Conservation (phyloP, 2,797 vertebrate species). For the Diplodus sargus region DNA sequence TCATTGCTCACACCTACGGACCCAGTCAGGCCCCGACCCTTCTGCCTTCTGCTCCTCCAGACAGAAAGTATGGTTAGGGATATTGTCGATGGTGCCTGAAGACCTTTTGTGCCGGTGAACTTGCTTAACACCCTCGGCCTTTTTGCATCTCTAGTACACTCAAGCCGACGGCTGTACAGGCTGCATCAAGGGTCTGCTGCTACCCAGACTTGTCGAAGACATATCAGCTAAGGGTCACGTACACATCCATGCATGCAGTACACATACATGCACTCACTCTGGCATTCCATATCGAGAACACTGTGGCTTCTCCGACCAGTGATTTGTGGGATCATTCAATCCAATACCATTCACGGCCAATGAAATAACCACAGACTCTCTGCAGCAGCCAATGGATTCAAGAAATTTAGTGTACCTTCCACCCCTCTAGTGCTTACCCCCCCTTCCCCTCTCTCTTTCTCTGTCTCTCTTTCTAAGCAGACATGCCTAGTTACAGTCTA, state of each 20-base stretch:
- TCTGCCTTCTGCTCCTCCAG: slow-evolving; percentile 13
- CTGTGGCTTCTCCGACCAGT: slow-evolving; percentile 38
- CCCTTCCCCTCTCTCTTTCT: slow-evolving; percentile 18
- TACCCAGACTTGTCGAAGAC: slow-evolving; percentile 1
- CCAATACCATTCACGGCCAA: slow-evolving; percentile 55
- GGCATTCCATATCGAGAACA: slow-evolving; percentile 31
- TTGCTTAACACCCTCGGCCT: slow-evolving; percentile 15
- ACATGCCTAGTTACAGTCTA: slow-evolving; percentile 82
- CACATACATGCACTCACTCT: slow-evolving; percentile 8
- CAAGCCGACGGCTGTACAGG: slow-evolving; percentile 12
- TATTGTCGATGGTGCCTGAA: slow-evolving; percentile 31
- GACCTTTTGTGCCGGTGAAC: slow-evolving; percentile 33
- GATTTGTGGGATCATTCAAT: slow-evolving; percentile 64
- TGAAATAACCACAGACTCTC: slow-evolving; percentile 67
- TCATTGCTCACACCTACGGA: slow-evolving; percentile 41
- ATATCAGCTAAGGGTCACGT: slow-evolving; percentile 14
- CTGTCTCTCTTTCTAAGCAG: slow-evolving; percentile 71
- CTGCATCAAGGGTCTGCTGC: slow-evolving; percentile 12
- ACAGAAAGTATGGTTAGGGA: slow-evolving; percentile 28
- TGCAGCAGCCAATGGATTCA: slow-evolving; percentile 63
- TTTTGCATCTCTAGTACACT: slow-evolving; percentile 35
- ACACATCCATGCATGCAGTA: not conserved
- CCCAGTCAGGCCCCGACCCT: slow-evolving; percentile 31
- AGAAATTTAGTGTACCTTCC: slow-evolving; percentile 58
- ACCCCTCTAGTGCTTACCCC: slow-evolving; percentile 47